Evolutionary conservation across 2,797 vertebrate species (phyloP).

Genomic region (Siniperca undulata): DNA sequence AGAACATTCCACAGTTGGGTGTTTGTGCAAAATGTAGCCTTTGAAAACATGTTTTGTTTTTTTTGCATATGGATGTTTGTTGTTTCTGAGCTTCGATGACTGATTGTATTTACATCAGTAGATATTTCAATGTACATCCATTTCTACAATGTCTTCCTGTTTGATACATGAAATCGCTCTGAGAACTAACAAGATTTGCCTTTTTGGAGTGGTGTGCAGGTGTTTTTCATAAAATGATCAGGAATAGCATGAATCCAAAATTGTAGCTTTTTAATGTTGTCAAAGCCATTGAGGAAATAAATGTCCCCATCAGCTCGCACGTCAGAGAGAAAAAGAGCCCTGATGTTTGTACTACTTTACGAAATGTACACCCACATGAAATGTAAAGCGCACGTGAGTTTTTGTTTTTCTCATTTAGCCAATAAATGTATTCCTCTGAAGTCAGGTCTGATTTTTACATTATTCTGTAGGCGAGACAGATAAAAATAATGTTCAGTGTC

Average conservation of each 20-base stretch:
- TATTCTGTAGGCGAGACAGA: neutral
- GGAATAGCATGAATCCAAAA: slow-evolving; percentile 50
- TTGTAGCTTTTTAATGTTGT: slow-evolving; percentile 30
- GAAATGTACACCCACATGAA: slow-evolving; percentile 9
- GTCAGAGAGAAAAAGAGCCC: neutral
- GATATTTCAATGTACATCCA: slow-evolving; percentile 29
- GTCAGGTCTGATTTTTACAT: neutral
- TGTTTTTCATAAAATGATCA: slow-evolving; percentile 37
- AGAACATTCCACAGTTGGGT: slow-evolving; percentile 73
- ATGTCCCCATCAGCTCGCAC: neutral
- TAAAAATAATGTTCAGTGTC: neutral
- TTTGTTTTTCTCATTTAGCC: slow-evolving; percentile 49
- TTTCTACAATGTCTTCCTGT: slow-evolving; percentile 64
- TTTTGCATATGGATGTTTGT: slow-evolving; percentile 30
- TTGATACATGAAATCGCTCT: slow-evolving; percentile 35
- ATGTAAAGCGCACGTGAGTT: slow-evolving; percentile 35
- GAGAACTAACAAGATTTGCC: slow-evolving; percentile 27
- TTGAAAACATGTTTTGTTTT: slow-evolving; percentile 2
- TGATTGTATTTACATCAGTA: slow-evolving; percentile 66
- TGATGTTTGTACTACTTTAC: slow-evolving; percentile 29
- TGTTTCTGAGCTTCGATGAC: slow-evolving; percentile 29
- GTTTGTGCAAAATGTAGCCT: slow-evolving; percentile 34
- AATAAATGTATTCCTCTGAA: slow-evolving; percentile 77
- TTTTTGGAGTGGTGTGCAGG: slow-evolving; percentile 27
- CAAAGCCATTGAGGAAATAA: slow-evolving; percentile 21